phyloP scores from a whole-genome alignment of 2,797 vertebrate species.

The Tragopan temminckii region DNA sequence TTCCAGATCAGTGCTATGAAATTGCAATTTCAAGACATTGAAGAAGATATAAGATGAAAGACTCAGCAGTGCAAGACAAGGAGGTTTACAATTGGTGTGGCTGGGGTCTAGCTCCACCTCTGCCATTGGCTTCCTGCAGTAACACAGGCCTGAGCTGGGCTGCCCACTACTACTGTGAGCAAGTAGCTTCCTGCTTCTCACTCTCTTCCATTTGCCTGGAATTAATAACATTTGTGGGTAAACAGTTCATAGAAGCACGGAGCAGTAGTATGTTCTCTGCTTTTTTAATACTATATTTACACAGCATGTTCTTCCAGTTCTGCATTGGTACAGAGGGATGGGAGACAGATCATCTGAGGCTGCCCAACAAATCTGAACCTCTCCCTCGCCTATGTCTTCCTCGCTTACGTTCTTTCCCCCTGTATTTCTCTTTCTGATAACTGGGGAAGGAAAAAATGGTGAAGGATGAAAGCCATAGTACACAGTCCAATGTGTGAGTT shows the following conservation, averaged over 20 bases:
- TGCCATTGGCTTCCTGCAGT: background rate
- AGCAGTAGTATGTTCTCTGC: background rate
- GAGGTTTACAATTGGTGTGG: background rate
- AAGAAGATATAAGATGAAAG: background rate
- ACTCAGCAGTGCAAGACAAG: background rate
- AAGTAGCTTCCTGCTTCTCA: background rate
- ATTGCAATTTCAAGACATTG: background rate
- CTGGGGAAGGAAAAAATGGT: background rate
- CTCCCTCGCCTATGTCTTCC: background rate
- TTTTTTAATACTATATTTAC: background rate
- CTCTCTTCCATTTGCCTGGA: background rate
- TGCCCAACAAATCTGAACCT: background rate
- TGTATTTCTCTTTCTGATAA: background rate
- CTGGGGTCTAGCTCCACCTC: background rate
- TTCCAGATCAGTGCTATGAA: background rate
- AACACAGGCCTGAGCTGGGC: background rate
- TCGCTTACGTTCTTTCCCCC: background rate
- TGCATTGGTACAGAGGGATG: fast-evolving
- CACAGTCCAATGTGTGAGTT: background rate
- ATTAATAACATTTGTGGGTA: background rate
- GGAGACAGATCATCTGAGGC: background rate
- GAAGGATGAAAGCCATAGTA: background rate
- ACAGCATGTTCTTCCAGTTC: background rate
- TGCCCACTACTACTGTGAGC: background rate
- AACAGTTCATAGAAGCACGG: fast-evolving